Conservation (phyloP, 2,113 vertebrate species). For the Eurystomus gularis region DNA sequence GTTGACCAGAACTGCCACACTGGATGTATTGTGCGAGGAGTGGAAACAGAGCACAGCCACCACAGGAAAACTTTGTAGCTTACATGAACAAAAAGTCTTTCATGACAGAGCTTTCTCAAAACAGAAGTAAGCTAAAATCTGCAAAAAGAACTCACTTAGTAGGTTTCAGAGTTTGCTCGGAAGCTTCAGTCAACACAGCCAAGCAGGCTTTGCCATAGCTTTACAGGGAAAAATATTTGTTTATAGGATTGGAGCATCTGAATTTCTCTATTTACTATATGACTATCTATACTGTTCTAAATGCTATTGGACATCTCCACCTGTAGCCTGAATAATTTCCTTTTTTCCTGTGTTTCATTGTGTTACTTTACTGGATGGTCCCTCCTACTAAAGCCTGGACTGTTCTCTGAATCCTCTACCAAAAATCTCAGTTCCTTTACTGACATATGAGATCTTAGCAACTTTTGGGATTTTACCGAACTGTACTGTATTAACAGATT, state of each 20-base stretch:
- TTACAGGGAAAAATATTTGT: not conserved
- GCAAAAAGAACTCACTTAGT: not conserved
- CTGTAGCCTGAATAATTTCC: not conserved
- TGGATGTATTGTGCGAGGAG: not conserved
- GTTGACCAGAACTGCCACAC: not conserved
- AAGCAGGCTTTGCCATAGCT: not conserved
- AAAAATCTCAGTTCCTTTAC: not conserved
- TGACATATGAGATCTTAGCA: not conserved
- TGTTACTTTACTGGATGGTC: not conserved
- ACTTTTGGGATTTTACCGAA: not conserved
- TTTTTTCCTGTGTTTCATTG: not conserved
- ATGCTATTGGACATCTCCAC: not conserved
- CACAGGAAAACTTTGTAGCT: not conserved
- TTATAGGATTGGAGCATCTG: not conserved
- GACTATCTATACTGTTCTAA: not conserved
- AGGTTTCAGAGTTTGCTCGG: not conserved
- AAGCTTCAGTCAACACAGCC: not conserved
- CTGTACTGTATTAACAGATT: not conserved
- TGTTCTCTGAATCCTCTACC: not conserved
- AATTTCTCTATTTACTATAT: not conserved
- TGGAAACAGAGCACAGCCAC: not conserved
- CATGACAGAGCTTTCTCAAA: not conserved
- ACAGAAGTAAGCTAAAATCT: not conserved
- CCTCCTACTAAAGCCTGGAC: not conserved
- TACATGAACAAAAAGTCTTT: slow-evolving; percentile 11